Evolutionary conservation across 2,113 vertebrate genomes (phyloP).

Genomic region (Callaeas wilsoni): DNA sequence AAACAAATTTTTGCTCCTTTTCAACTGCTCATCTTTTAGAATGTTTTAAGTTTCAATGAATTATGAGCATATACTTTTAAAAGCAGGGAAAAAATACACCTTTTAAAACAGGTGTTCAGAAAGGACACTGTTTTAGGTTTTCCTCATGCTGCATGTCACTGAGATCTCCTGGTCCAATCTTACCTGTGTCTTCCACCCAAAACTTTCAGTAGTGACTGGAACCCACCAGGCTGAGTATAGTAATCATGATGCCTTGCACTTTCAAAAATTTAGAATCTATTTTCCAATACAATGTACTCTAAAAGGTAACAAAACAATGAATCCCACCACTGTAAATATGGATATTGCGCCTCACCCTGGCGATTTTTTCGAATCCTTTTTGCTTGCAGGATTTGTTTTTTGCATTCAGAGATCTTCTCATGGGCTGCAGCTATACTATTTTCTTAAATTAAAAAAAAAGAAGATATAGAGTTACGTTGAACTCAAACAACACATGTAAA

Average conservation of each 20-base stretch:
- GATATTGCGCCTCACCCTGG: constrained; percentile 77
- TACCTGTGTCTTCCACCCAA: neutral
- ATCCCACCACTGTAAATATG: neutral
- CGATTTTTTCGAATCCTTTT: constrained; percentile 98
- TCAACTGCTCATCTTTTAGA: neutral
- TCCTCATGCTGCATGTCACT: neutral
- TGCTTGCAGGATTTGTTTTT: constrained; percentile 96
- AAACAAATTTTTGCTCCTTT: neutral
- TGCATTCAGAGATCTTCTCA: constrained; percentile 96
- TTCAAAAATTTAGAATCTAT: neutral
- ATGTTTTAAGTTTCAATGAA: neutral
- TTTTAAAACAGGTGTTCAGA: neutral
- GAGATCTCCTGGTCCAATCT: neutral
- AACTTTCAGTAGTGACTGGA: neutral
- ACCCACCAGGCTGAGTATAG: neutral
- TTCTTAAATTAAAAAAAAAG: constrained; percentile 71
- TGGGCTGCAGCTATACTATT: constrained; percentile 91
- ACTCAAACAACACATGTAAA: neutral
- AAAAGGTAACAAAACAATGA: neutral
- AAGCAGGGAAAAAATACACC: neutral
- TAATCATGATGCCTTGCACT: neutral
- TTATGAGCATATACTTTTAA: neutral
- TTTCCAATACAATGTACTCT: neutral
- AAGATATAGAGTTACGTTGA: neutral
- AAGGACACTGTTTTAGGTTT: neutral